Evolutionary conservation across 2,888 invertebrate genomes (phyloP).

Genomic region (Meghimatium bilineatum): DNA sequence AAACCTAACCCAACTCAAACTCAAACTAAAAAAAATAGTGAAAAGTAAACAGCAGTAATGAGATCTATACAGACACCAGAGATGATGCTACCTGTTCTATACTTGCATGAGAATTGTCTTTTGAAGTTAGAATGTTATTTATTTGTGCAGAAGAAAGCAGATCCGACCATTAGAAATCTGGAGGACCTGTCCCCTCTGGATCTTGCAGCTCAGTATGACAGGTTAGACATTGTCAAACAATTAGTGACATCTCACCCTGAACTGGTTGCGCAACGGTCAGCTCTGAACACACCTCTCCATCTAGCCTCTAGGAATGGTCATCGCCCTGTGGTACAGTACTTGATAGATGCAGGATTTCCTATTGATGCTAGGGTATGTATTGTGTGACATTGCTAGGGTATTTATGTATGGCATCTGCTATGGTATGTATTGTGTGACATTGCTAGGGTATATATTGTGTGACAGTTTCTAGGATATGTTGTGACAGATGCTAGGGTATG

Average conservation of each 20-base stretch:
- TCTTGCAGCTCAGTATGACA: constrained; percentile 88
- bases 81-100: neutral
- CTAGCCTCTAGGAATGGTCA: constrained; percentile 92
- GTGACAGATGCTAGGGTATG: too few relatives aligned
- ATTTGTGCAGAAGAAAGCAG: constrained; percentile 84
- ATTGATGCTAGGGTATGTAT: constrained; percentile 82
- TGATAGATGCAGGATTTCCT: constrained; percentile 90
- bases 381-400: neutral
- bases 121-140: neutral
- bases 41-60: too few relatives aligned
- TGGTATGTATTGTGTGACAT: too few relatives aligned
- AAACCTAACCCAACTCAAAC: too few relatives aligned
- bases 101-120: neutral
- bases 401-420: too few relatives aligned
- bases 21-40: too few relatives aligned
- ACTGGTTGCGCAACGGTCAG: constrained; percentile 81
- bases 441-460: too few relatives aligned
- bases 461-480: too few relatives aligned
- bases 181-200: constrained; percentile 94
- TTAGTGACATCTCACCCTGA: constrained; percentile 90
- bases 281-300: constrained; percentile 91
- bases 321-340: constrained; percentile 84
- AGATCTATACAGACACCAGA: too few relatives aligned
- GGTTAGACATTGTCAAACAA: constrained; percentile 88
- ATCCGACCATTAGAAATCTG: constrained; percentile 90